Percentiles rank a stretch among this genome's conserved stretches.
Conservation (phyloP, 2,113 vertebrate species). For the Phylloscopus trochiloides region DNA sequence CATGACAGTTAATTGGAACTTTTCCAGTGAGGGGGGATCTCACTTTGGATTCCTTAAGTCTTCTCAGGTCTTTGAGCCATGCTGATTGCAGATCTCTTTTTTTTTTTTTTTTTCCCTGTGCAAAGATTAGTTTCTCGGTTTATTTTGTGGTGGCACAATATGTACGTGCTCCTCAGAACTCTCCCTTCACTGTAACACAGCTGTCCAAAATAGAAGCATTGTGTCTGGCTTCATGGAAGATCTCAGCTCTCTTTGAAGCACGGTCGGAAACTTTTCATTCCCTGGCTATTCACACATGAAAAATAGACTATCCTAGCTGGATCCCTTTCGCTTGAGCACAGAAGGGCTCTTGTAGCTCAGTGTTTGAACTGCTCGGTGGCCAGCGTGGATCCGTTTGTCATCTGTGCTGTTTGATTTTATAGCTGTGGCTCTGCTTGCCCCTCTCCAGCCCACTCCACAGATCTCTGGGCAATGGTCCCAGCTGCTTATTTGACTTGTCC, state of each 20-base stretch:
- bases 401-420: not conserved
- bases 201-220: conserved; percentile 54
- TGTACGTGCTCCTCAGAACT: not conserved
- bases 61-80: not conserved
- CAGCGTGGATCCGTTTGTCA: not conserved
- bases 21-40: not conserved
- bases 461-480: not conserved
- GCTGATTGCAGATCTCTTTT: not conserved
- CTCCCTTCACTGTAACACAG: not conserved
- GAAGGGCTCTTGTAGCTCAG: conserved; percentile 17
- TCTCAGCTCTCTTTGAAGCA: conserved; percentile 17
- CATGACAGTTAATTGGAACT: not conserved
- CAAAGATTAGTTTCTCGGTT: not conserved
- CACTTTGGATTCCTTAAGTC: not conserved
- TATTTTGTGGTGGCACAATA: not conserved
- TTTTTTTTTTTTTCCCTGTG: not conserved
- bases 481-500: conserved; percentile 29
- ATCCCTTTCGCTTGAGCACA: conserved; percentile 2
- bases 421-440: not conserved
- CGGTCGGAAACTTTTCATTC: conserved; percentile 51
- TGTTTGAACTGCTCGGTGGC: not conserved
- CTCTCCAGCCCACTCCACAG: not conserved
- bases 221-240: conserved; percentile 28
- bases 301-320: conserved; percentile 41
- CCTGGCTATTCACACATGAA: conserved; percentile 44